Conservation (phyloP, 2,888 invertebrate species). For the Scaptomyza caliginosa region DNA sequence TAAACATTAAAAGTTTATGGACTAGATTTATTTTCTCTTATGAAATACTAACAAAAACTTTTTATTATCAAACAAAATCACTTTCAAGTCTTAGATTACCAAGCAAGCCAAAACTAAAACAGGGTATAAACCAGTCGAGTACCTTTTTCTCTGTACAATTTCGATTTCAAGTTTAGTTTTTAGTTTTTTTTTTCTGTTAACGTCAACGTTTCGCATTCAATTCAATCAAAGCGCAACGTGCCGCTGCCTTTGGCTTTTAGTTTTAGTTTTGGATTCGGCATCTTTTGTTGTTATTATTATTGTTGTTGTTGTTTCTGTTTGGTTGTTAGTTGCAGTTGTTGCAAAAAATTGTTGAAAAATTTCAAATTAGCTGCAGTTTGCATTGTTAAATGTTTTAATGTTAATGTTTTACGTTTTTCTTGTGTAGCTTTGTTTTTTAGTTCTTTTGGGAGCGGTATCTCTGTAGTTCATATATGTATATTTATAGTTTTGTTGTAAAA, state of each 20-base stretch:
- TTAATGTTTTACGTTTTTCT: conserved; percentile 50
- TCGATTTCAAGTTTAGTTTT: conserved; percentile 36
- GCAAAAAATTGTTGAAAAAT: conserved; percentile 68
- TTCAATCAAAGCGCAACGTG: conserved; percentile 77
- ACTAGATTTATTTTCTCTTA: too few relatives aligned
- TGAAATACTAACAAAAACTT: too few relatives aligned
- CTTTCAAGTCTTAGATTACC: too few relatives aligned
- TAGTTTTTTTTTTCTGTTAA: too few relatives aligned
- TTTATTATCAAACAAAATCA: too few relatives aligned
- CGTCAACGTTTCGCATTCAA: conserved; percentile 63
- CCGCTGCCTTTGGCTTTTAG: conserved; percentile 54
- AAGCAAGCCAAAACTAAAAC: too few relatives aligned
- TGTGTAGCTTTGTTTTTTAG: conserved; percentile 4
- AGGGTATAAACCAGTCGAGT: too few relatives aligned
- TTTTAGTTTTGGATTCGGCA: conserved; percentile 58
- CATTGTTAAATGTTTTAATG: conserved; percentile 46
- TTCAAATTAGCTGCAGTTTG: conserved; percentile 73
- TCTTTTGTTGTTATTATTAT: conserved; percentile 61
- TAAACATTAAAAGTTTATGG: too few relatives aligned
- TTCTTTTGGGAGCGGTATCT: conserved; percentile 32
- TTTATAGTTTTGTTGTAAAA: background rate
- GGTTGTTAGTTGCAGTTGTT: conserved; percentile 41
- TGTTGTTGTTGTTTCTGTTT: conserved; percentile 44
- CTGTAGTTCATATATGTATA: background rate
- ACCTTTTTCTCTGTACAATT: conserved; percentile 13